Conservation (phyloP, 2,113 vertebrate species). For the Apodemus speciosus region DNA sequence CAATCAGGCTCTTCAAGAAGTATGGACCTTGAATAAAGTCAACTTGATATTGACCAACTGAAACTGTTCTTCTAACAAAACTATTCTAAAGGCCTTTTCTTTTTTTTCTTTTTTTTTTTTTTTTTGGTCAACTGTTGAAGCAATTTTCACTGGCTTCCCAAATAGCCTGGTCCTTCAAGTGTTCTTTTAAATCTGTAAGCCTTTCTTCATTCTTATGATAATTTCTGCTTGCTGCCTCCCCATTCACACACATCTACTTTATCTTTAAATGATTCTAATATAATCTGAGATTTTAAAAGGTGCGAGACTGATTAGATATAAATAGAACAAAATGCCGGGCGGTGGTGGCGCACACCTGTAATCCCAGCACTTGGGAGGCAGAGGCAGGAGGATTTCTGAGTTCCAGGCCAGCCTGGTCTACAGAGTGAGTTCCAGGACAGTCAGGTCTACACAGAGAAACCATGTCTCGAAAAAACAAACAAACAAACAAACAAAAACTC, state of each 20-base stretch:
- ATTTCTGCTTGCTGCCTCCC: not conserved
- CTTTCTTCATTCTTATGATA: not conserved
- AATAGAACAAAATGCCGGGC: not conserved
- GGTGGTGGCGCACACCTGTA: too few species aligned
- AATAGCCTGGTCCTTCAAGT: not conserved
- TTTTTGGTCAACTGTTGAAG: not conserved
- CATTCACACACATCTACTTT: not conserved
- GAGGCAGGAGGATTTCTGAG: too few species aligned
- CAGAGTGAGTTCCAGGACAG: too few species aligned
- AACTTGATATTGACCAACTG: not conserved
- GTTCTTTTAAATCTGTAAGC: not conserved
- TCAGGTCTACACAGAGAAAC: too few species aligned
- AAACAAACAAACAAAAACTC: too few species aligned
- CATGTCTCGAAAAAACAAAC: too few species aligned
- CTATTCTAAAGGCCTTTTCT: not conserved
- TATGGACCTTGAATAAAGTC: not conserved
- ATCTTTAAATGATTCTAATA: not conserved
- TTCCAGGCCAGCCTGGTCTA: too few species aligned
- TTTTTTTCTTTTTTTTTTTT: not conserved
- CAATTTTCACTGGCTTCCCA: not conserved
- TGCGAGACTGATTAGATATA: not conserved
- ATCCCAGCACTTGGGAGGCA: too few species aligned
- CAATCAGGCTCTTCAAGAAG: not conserved
- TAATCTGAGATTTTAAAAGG: not conserved
- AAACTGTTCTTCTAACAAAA: not conserved